Base-by-base conservation (phyloP, 1,140 invertebrate species). In the Caligus rogercresseyi region DNA sequence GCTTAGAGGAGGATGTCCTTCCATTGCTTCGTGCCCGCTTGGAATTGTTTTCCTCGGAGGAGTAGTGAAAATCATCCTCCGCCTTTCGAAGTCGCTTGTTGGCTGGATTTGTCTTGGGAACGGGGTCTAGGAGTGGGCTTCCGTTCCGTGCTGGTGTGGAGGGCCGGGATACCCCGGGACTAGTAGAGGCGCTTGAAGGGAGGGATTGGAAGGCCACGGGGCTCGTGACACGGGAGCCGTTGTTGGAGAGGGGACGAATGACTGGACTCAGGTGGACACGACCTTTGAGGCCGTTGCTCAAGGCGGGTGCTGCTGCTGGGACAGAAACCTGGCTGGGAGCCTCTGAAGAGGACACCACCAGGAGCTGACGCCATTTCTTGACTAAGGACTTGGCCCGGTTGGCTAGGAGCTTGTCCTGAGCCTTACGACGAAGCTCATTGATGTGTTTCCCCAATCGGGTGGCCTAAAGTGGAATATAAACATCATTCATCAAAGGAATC, bases 361-460 rank as follows among this genome's bases (percentile, higher is more conserved):
- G 77, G 74, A 87, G 80, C 75, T 85, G 83, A 67, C 89, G 81
- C 91, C 90, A 96, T 75, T 83, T 80, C 68, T 89, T 87, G 25
- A 96, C 81, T 70, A 95, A 76, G 72, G 87, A 84, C 73, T 94
- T 94, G 15, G 87, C 86, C 66, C 90, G 79, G 68, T 84, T 83
- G 21, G 89, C 88, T 70, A 96, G 76, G 51, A 80, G 78, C 64
- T 72, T 70, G 68, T 88, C 83, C 54, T 76, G 81, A 26, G 88
- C 89, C 72, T 89, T 87, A 63, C 85, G 77, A 58, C 91, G 79
- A 20, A 94, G 74, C 74, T 92, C 87, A 75, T 95, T 95, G 70
- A 95, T 85, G 70, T 87, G 82, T 74, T 86, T 88, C n/a, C 89
- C 91, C 73, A 96, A 78, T 81, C 90, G 78, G 78, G 91, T 85